phyloP scores from a whole-genome alignment of 2,113 vertebrate genomes.

The Rhinogobius similis region DNA sequence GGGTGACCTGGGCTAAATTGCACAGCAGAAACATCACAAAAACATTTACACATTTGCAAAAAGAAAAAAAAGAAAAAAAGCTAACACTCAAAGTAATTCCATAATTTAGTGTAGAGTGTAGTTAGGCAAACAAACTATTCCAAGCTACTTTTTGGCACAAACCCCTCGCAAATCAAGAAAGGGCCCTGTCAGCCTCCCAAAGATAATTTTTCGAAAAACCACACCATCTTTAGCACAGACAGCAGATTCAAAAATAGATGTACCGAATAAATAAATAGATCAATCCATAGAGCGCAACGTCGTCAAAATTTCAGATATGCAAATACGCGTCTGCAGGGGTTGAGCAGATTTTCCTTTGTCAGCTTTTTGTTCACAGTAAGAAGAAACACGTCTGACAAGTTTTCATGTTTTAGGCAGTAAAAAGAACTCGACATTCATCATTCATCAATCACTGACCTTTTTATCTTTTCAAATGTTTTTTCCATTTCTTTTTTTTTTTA shows the following conservation, averaged over 20 bases:
- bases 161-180: neutral
- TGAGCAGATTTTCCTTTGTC: neutral
- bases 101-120: neutral
- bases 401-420: neutral
- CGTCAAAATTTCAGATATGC: neutral
- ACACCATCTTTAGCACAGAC: slow-evolving; percentile 7
- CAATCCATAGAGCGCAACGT: neutral
- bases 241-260: neutral
- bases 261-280: neutral
- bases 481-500: neutral
- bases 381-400: neutral
- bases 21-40: too few species aligned
- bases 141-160: neutral
- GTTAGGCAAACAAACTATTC: neutral
- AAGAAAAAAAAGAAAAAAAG: too few species aligned
- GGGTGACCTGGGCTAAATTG: too few species aligned
- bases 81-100: too few species aligned
- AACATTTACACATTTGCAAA: too few species aligned
- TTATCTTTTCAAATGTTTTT: too few species aligned
- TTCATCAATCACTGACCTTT: too few species aligned
- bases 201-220: neutral
- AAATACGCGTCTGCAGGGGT: neutral
- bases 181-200: slow-evolving; percentile 17
- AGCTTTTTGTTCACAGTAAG: neutral
- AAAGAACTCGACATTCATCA: neutral